Evolutionary conservation across 1,140 invertebrate species (phyloP).

Genomic region (Drosophila prosaltans): DNA sequence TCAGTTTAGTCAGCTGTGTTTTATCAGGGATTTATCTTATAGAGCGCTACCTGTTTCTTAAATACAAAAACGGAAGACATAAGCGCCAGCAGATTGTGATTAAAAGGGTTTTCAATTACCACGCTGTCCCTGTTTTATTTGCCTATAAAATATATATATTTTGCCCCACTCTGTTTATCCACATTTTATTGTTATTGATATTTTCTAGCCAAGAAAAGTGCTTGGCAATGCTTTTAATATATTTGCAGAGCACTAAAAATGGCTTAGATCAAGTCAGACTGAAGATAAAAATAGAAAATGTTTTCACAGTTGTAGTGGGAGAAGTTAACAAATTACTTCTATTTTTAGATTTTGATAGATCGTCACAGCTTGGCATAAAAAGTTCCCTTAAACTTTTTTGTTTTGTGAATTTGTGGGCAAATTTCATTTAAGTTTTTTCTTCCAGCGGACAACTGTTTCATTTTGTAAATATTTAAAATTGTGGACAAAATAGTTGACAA

Average conservation of each 20-base stretch:
- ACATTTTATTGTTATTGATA: not conserved
- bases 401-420: too few species aligned
- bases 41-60: constrained; percentile 50
- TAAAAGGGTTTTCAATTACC: not conserved
- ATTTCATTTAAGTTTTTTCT: too few species aligned
- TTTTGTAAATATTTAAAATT: too few species aligned
- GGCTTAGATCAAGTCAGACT: not conserved
- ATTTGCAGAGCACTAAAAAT: not conserved
- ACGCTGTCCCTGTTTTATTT: not conserved
- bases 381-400: too few species aligned
- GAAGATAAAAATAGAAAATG: too few species aligned
- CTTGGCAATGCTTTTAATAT: not conserved
- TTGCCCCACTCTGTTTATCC: not conserved
- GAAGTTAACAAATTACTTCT: too few species aligned
- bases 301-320: too few species aligned
- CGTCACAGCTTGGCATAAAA: too few species aligned
- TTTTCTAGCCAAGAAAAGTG: not conserved
- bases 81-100: not conserved
- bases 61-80: not conserved
- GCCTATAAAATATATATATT: not conserved
- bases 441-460: too few species aligned
- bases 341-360: too few species aligned
- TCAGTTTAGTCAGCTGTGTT: constrained; percentile 15
- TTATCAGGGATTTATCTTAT: constrained; percentile 57
- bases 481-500: too few species aligned